Conservation (phyloP, 2,888 invertebrate species). For the Diadegma fenestrale region DNA sequence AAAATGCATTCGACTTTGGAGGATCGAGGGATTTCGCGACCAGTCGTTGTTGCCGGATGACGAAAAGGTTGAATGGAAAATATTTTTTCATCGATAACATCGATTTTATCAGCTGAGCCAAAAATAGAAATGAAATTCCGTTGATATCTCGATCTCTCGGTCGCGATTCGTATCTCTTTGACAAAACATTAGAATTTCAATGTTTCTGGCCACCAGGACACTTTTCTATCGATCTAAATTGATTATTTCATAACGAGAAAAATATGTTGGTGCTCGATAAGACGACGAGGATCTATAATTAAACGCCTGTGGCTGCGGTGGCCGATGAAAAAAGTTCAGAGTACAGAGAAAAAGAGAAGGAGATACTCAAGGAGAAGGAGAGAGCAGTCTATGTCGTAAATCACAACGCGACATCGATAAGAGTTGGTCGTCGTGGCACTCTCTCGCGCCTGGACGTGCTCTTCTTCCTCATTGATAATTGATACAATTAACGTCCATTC, state of each 20-base stretch:
- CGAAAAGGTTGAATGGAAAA: neutral
- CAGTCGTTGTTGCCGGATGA: neutral
- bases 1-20: neutral
- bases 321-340: conserved; percentile 40
- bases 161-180: conserved; percentile 3
- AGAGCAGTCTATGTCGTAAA: conserved; percentile 75
- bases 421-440: conserved; percentile 74
- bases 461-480: conserved; percentile 82
- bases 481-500: conserved; percentile 83
- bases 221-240: neutral
- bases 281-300: neutral
- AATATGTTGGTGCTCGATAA: conserved; percentile 34
- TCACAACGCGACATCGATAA: conserved; percentile 81
- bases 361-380: neutral
- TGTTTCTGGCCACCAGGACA: neutral
- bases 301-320: neutral
- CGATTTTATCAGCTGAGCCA: neutral
- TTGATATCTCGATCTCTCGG: neutral
- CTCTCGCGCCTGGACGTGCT: conserved; percentile 71
- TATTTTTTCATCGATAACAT: neutral
- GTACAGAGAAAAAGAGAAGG: conserved; percentile 27
- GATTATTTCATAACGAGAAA: conserved; percentile 60
- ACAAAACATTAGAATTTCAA: neutral
- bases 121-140: neutral
- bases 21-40: neutral